phyloP scores from a whole-genome alignment of 1,140 invertebrate species.

The Zaprionus taronus region DNA sequence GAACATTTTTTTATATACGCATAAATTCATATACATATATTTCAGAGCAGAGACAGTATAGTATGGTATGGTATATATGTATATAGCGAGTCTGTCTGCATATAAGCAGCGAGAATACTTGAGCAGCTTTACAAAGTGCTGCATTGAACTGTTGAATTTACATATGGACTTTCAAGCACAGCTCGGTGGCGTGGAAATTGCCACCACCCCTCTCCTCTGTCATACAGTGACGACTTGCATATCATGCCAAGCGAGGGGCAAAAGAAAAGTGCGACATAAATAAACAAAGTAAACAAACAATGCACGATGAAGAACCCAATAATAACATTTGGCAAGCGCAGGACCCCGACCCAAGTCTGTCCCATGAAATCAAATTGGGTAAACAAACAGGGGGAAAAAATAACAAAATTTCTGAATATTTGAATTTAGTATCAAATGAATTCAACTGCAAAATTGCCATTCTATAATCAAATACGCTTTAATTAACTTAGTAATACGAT shows the following conservation, averaged over 20 bases:
- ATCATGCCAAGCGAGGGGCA: background rate
- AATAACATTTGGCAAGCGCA: conserved; percentile 23
- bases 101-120: conserved; percentile 11
- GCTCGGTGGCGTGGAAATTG: background rate
- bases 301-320: conserved; percentile 5
- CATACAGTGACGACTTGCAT: background rate
- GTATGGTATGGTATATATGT: background rate
- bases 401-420: background rate
- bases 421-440: conserved; percentile 1
- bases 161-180: conserved; percentile 25
- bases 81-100: background rate
- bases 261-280: conserved; percentile 9
- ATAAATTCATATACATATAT: conserved; percentile 6
- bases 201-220: background rate
- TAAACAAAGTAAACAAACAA: conserved; percentile 16
- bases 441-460: conserved; percentile 4
- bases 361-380: conserved; percentile 12
- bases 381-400: background rate
- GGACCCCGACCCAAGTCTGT: background rate
- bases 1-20: conserved; percentile 26
- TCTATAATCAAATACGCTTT: conserved; percentile 7
- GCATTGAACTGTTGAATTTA: conserved; percentile 17
- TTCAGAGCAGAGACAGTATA: background rate
- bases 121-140: conserved; percentile 7
- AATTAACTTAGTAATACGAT: background rate